phyloP scores from a whole-genome alignment of 2,888 invertebrate species.

The Yponomeuta sedellus region DNA sequence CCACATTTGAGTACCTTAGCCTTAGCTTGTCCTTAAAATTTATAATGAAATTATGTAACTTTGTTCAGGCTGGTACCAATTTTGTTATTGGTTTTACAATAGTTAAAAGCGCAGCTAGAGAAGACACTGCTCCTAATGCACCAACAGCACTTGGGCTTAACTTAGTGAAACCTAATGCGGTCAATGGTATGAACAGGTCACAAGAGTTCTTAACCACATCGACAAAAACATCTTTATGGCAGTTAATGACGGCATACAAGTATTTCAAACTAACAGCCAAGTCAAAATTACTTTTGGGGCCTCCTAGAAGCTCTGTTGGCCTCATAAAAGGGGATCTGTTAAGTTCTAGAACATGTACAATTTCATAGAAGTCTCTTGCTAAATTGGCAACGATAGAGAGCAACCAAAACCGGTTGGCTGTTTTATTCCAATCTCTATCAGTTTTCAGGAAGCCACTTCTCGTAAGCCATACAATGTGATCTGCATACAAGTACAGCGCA shows the following conservation, averaged over 20 bases:
- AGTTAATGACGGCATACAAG: constrained; percentile 44
- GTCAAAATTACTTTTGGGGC: constrained; percentile 41
- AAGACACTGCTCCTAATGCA: constrained; percentile 86
- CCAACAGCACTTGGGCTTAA: constrained; percentile 88
- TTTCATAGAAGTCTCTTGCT: constrained; percentile 90
- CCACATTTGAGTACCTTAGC: too few relatives aligned
- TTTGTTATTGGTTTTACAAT: constrained; percentile 87
- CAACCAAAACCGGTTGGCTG: constrained; percentile 90
- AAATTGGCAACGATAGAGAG: constrained; percentile 88
- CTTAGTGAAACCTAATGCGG: constrained; percentile 85
- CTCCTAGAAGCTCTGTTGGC: constrained; percentile 52
- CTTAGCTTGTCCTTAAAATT: neutral
- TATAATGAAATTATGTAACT: neutral
- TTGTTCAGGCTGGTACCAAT: constrained; percentile 76
- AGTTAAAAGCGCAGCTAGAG: constrained; percentile 85
- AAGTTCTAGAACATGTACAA: constrained; percentile 77
- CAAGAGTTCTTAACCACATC: constrained; percentile 91
- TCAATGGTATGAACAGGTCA: constrained; percentile 91
- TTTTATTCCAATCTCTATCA: constrained; percentile 85
- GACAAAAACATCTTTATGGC: constrained; percentile 81
- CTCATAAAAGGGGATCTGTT: constrained; percentile 57
- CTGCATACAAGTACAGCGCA: constrained; percentile 87
- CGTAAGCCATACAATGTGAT: constrained; percentile 91
- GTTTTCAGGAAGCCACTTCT: constrained; percentile 81
- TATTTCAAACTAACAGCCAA: constrained; percentile 42